Percentiles rank a stretch among this genome's conserved stretches.
phyloP scores from a whole-genome alignment of 1,140 invertebrate species.

The Drosophila micromelanica region DNA sequence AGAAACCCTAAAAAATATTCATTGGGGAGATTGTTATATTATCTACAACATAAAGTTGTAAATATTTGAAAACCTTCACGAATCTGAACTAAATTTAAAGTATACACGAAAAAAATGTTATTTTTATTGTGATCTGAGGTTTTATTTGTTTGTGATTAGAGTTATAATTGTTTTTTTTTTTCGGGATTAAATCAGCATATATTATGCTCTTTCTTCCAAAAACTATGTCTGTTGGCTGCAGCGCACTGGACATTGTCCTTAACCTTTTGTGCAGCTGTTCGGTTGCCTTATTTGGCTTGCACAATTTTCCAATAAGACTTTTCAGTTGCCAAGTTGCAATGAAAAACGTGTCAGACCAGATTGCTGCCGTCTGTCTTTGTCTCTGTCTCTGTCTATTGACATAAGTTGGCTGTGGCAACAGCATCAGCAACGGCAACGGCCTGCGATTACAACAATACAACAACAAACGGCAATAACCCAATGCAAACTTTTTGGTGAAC shows the following conservation, averaged over 20 bases:
- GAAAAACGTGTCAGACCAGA: slow-evolving; percentile 64
- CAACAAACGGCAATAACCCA: slow-evolving; percentile 17
- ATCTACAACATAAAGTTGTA: no score
- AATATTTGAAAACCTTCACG: no score
- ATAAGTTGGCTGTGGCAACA: slow-evolving; percentile 56
- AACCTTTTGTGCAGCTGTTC: slow-evolving; percentile 65
- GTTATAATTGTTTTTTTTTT: neutral
- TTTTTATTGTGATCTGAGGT: no score
- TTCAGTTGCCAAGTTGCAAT: slow-evolving; percentile 23
- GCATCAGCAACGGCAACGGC: slow-evolving; percentile 39
- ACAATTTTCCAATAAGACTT: slow-evolving; percentile 46
- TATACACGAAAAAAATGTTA: no score
- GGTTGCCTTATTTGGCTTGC: slow-evolving; percentile 58
- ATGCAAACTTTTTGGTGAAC: slow-evolving; percentile 38
- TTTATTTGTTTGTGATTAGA: no score
- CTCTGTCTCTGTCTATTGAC: slow-evolving; percentile 59
- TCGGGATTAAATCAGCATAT: neutral
- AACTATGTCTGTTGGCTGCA: neutral
- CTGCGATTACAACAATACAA: slow-evolving; percentile 49
- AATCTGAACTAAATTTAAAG: no score
- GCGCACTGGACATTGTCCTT: slow-evolving; percentile 52
- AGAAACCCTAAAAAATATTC: no score
- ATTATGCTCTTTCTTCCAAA: neutral
- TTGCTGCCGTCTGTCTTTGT: slow-evolving; percentile 62
- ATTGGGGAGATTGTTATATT: no score